Percentiles rank a stretch among this genome's conserved stretches.
phyloP scores from a whole-genome alignment of 1,140 invertebrate genomes.

The Platyura marginata region DNA sequence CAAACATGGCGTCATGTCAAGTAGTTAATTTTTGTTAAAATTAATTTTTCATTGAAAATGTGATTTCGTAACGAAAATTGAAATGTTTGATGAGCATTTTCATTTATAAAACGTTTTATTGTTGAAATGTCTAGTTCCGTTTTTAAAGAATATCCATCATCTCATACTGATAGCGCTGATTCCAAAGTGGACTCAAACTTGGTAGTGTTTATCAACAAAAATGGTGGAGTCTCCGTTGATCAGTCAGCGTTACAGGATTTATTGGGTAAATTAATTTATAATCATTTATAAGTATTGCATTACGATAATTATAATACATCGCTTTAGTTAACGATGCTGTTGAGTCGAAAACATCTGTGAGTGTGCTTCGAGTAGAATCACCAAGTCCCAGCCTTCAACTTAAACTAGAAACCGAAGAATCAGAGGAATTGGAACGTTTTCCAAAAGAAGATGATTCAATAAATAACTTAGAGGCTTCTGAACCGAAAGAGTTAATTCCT shows the following conservation, averaged over 20 bases:
- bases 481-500: conserved; percentile 9
- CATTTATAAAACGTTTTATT: too few species aligned
- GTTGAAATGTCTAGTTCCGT: conserved; percentile 19
- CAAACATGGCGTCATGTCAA: too few species aligned
- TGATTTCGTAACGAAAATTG: too few species aligned
- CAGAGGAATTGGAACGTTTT: not conserved
- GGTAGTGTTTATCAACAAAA: conserved; percentile 53
- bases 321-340: conserved; percentile 12
- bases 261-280: conserved; percentile 42
- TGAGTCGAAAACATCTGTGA: conserved; percentile 20
- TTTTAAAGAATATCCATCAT: conserved; percentile 12
- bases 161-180: conserved; percentile 8
- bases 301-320: conserved; percentile 10
- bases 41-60: too few species aligned
- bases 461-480: conserved; percentile 8
- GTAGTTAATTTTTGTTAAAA: too few species aligned
- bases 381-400: conserved; percentile 19
- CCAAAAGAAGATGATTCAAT: not conserved
- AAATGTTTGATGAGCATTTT: too few species aligned
- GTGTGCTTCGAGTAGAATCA: conserved; percentile 20
- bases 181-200: conserved; percentile 17
- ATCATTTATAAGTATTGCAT: conserved; percentile 2
- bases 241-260: conserved; percentile 46
- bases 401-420: conserved; percentile 2
- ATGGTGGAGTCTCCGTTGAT: conserved; percentile 48